Conservation (phyloP, 2,797 vertebrate genomes). For the Phylloscopus collybita region DNA sequence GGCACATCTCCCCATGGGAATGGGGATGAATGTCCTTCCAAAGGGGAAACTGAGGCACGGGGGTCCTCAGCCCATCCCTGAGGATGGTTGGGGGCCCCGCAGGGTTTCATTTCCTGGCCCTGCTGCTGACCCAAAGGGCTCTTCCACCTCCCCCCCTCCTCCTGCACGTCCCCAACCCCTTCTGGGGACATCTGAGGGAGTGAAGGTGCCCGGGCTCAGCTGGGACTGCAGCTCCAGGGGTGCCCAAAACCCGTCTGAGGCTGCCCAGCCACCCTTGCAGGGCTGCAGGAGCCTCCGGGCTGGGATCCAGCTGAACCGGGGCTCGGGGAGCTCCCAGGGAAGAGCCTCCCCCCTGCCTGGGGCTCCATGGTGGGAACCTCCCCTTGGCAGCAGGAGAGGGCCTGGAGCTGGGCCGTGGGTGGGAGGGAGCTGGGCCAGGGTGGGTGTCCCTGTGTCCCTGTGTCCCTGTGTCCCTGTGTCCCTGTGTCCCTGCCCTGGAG, state of each 20-base stretch:
- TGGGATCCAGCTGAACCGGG: rapidly evolving
- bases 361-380: rapidly evolving
- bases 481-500: rapidly evolving
- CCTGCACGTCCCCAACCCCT: not conserved
- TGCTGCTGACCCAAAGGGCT: not conserved
- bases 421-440: too few species aligned
- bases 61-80: not conserved
- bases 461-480: not conserved
- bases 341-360: rapidly evolving
- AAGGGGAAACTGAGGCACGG: not conserved
- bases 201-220: not conserved
- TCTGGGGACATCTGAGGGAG: not conserved
- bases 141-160: not conserved
- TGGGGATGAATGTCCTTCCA: not conserved
- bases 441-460: not conserved
- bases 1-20: not conserved
- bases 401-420: not conserved
- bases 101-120: not conserved
- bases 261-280: not conserved
- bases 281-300: not conserved
- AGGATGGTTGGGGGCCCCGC: rapidly evolving
- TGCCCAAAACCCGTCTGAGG: not conserved
- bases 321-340: rapidly evolving
- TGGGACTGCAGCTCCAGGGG: too few species aligned
- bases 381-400: not conserved